phyloP scores from a whole-genome alignment of 2,888 invertebrate genomes.

The Troilus luridus region DNA sequence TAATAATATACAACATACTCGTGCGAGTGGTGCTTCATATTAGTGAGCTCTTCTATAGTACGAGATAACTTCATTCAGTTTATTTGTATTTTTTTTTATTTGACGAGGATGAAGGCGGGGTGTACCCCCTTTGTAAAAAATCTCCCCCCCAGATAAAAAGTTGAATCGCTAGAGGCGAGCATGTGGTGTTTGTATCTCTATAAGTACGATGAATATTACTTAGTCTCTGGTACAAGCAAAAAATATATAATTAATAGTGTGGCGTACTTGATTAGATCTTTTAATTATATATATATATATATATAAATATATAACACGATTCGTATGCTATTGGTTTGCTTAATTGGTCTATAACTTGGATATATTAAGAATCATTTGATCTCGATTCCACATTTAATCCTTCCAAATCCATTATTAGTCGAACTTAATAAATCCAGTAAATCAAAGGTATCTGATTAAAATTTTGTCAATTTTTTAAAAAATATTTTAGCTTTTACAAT shows the following conservation, averaged over 20 bases:
- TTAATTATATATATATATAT: background rate
- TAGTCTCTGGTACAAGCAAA: background rate
- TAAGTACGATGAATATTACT: background rate
- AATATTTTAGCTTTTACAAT: no score
- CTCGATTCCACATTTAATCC: no score
- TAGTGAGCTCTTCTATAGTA: background rate
- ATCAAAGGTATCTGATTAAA: no score
- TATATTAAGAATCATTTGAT: no score
- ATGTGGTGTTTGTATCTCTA: conserved; percentile 14
- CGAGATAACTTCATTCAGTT: conserved; percentile 20
- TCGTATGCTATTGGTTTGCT: no score
- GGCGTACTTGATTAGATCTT: background rate
- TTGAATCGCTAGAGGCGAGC: background rate
- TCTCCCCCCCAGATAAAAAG: background rate
- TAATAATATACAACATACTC: background rate
- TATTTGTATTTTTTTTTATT: conserved; percentile 40
- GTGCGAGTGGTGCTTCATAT: conserved; percentile 1
- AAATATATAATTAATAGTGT: background rate
- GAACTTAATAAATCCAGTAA: no score
- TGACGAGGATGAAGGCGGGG: background rate
- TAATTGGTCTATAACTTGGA: no score
- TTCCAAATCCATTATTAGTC: no score
- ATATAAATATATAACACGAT: no score
- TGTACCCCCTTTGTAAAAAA: background rate
- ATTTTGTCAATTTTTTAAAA: no score